These are phyloP conservation scores for Lasiommata megera DNA, from an alignment of 2,888 invertebrate species.

Conservation along the genomic window DNA sequence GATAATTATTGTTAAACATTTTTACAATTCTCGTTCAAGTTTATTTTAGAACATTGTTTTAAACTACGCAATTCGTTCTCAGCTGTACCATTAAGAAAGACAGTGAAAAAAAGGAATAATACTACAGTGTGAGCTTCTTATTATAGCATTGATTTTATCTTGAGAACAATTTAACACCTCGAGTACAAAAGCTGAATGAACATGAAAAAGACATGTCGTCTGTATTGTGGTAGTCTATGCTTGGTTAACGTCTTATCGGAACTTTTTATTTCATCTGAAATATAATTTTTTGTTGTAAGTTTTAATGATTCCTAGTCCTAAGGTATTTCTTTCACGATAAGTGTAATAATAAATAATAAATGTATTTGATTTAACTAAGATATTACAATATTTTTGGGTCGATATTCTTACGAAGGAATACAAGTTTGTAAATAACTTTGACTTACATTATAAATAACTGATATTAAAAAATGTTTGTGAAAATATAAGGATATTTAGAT, in stretches of 20 bases:
- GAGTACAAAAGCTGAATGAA: constrained; percentile 44
- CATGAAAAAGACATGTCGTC: constrained; percentile 41
- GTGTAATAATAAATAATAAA: too few species aligned
- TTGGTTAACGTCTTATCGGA: constrained; percentile 30
- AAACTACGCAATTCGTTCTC: too few species aligned
- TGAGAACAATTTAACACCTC: constrained; percentile 45
- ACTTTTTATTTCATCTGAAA: constrained; percentile 24
- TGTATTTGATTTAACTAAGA: too few species aligned
- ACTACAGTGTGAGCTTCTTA: constrained; percentile 28
- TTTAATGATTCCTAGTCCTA: background rate
- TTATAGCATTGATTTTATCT: constrained; percentile 33
- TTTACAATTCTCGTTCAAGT: too few species aligned
- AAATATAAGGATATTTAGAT: too few species aligned
- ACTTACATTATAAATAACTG: too few species aligned
- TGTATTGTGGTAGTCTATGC: constrained; percentile 30
- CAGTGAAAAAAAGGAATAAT: constrained; percentile 25
- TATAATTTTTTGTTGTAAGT: background rate
- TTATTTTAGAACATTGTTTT: too few species aligned
- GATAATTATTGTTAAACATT: too few species aligned
- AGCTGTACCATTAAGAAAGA: constrained; percentile 27
- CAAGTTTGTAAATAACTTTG: background rate
- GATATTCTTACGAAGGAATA: background rate
- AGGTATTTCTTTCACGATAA: too few species aligned
- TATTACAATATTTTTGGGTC: too few species aligned
- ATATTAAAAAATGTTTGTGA: too few species aligned